These are phyloP conservation scores for Poeciliopsis turrubarensis DNA, from an alignment of 2,113 vertebrate species.

Conservation along the genomic window DNA sequence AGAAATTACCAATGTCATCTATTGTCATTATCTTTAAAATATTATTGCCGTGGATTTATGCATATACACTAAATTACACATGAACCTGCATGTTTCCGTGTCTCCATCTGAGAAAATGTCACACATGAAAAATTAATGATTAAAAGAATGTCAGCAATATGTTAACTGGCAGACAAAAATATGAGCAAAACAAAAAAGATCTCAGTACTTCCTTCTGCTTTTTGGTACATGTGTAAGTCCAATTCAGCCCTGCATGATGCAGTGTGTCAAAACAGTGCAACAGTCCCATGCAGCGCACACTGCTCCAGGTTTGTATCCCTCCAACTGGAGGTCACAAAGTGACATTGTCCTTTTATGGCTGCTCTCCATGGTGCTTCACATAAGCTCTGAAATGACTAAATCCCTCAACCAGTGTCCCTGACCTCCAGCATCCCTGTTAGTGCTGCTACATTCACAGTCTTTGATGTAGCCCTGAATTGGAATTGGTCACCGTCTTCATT, in stretches of 20 bases:
- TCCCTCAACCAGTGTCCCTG: constrained; percentile 76
- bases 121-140: constrained; percentile 2
- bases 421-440: constrained; percentile 77
- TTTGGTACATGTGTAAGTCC: constrained; percentile 23
- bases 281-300: constrained; percentile 47
- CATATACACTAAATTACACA: constrained; percentile 27
- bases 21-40: constrained; percentile 66
- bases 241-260: constrained; percentile 42
- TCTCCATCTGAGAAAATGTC: not conserved
- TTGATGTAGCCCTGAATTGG: constrained; percentile 78
- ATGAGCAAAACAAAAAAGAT: not conserved
- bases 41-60: constrained; percentile 66
- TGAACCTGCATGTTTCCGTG: constrained; percentile 10
- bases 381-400: constrained; percentile 79
- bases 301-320: constrained; percentile 58
- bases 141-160: not conserved
- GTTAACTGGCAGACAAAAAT: not conserved
- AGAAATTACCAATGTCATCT: constrained; percentile 76
- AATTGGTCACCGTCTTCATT: constrained; percentile 75
- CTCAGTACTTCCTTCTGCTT: constrained; percentile 8
- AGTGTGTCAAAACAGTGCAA: constrained; percentile 59
- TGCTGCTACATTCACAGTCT: constrained; percentile 77
- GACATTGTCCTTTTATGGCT: constrained; percentile 79
- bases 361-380: constrained; percentile 77
- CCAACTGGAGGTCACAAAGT: constrained; percentile 72